A percentile compares a stretch with the other conserved stretches of the same genome.
These are phyloP conservation scores for Chiloscyllium plagiosum DNA, from an alignment of 2,113 vertebrate genomes.

Conservation along the genomic window DNA sequence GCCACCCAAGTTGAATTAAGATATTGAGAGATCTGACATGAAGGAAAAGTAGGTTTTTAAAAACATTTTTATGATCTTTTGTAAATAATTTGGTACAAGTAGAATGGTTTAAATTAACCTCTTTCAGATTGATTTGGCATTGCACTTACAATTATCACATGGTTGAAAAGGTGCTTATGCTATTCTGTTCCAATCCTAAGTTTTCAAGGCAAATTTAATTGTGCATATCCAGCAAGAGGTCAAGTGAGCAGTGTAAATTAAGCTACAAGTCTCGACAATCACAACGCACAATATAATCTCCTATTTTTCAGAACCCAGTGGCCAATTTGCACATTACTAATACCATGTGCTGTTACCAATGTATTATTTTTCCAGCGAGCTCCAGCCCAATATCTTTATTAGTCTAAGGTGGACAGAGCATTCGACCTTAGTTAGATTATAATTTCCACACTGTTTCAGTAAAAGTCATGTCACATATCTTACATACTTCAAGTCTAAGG, in stretches of 20 bases:
- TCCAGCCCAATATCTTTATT: conserved; percentile 17
- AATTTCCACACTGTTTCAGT: neutral
- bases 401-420: neutral
- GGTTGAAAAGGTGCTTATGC: neutral
- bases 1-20: neutral
- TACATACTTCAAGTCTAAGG: neutral
- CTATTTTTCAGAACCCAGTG: neutral
- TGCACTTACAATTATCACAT: neutral
- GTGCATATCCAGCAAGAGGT: neutral
- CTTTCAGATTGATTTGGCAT: neutral
- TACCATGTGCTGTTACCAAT: neutral
- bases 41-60: neutral
- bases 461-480: neutral
- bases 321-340: neutral
- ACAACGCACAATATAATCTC: neutral
- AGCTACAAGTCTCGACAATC: neutral
- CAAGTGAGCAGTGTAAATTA: neutral
- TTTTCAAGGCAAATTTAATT: neutral
- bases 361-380: neutral
- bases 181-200: neutral
- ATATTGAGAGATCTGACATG: neutral
- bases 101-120: neutral
- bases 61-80: neutral
- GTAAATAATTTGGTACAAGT: neutral
- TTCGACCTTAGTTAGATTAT: neutral